Conservation (phyloP, 1,140 invertebrate genomes). For the Megathymus violae region DNA sequence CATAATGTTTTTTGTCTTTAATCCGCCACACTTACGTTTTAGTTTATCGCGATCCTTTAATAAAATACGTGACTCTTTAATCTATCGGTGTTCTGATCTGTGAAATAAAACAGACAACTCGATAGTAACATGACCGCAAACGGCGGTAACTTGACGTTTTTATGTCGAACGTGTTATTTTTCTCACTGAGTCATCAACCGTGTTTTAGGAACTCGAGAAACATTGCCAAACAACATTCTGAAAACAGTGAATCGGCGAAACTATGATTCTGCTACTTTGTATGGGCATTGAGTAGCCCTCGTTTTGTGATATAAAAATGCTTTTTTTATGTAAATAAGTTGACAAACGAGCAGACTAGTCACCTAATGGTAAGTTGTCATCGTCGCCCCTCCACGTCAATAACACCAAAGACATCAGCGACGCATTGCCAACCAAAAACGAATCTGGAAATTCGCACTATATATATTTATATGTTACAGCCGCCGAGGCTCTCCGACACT, state of each 20-base stretch:
- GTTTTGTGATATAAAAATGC: too few species aligned
- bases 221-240: neutral
- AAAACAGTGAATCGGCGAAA: slow-evolving; percentile 1
- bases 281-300: too few species aligned
- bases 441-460: too few species aligned
- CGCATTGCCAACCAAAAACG: too few species aligned
- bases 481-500: too few species aligned
- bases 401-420: too few species aligned
- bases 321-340: too few species aligned
- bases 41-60: slow-evolving; percentile 22
- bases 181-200: slow-evolving; percentile 31
- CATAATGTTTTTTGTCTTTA: slow-evolving; percentile 11
- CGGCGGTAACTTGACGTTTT: slow-evolving; percentile 28
- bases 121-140: slow-evolving; percentile 24
- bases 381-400: too few species aligned
- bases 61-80: slow-evolving; percentile 34
- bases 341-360: too few species aligned
- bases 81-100: slow-evolving; percentile 27
- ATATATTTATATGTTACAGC: too few species aligned
- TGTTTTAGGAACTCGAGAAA: neutral
- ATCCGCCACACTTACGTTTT: neutral
- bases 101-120: slow-evolving; percentile 24
- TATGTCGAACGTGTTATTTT: slow-evolving; percentile 28
- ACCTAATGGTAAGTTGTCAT: too few species aligned
- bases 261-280: neutral